Evolutionary conservation across 2,113 vertebrate genomes (phyloP).

Genomic region (Cheirogaleus medius): DNA sequence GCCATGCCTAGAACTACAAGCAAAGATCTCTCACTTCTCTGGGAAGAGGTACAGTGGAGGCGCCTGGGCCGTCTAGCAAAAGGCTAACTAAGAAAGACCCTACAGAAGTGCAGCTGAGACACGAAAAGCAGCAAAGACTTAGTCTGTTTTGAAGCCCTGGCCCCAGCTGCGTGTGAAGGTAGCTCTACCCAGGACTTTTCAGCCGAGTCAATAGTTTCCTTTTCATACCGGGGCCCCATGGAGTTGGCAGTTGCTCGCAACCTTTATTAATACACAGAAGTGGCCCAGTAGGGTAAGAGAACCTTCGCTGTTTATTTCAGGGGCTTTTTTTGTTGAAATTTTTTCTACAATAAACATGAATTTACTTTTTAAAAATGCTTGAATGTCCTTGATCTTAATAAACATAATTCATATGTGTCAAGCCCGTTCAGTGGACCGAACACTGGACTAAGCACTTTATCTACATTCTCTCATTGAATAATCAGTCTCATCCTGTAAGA

Average conservation of each 20-base stretch:
- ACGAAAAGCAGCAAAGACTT: background rate
- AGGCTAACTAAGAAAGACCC: background rate
- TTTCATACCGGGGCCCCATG: background rate
- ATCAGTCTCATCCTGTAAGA: background rate
- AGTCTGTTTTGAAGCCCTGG: background rate
- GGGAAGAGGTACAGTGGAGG: background rate
- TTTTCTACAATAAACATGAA: background rate
- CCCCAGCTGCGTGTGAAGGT: background rate
- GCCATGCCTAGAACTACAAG: background rate
- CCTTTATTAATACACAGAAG: background rate
- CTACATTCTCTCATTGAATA: background rate
- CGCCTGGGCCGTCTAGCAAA: fast-evolving
- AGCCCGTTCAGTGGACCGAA: background rate
- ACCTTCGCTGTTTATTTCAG: background rate
- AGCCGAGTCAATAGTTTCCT: background rate
- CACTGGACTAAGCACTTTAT: background rate
- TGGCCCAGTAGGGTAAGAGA: background rate
- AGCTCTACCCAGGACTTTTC: too few species aligned
- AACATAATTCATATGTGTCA: background rate
- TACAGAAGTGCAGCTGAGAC: background rate
- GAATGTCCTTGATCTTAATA: background rate
- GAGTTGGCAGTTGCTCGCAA: background rate
- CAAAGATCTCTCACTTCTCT: background rate
- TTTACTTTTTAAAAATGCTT: background rate
- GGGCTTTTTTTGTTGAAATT: background rate